Conservation (phyloP, 2,113 vertebrate species). For the Crotophaga sulcirostris region DNA sequence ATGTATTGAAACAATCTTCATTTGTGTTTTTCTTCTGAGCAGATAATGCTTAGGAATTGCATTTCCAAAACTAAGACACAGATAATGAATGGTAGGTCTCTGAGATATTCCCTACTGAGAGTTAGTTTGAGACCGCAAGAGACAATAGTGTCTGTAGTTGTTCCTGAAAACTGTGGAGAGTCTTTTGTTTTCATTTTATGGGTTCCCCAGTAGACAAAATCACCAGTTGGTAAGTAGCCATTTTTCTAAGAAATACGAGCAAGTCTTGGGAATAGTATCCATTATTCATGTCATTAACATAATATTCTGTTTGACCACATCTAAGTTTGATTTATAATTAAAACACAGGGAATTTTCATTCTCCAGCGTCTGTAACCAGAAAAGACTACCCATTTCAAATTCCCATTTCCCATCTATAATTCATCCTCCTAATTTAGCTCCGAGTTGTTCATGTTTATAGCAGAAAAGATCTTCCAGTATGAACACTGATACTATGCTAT, state of each 20-base stretch:
- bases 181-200: slow-evolving; percentile 53
- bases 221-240: slow-evolving; percentile 21
- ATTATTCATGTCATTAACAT: slow-evolving; percentile 56
- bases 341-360: slow-evolving; percentile 43
- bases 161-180: slow-evolving; percentile 52
- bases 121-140: slow-evolving; percentile 28
- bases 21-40: not conserved
- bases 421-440: slow-evolving; percentile 40
- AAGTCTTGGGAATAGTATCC: slow-evolving; percentile 42
- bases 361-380: slow-evolving; percentile 31
- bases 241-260: slow-evolving; percentile 59
- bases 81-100: slow-evolving; percentile 38
- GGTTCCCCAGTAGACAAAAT: slow-evolving; percentile 28
- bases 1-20: not conserved
- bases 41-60: not conserved
- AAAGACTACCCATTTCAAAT: slow-evolving; percentile 47
- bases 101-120: slow-evolving; percentile 9
- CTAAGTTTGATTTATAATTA: slow-evolving; percentile 61
- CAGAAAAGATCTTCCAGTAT: not conserved
- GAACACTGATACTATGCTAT: not conserved
- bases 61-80: slow-evolving; percentile 24
- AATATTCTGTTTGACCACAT: slow-evolving; percentile 55
- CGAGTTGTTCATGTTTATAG: slow-evolving; percentile 7
- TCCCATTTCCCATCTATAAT: slow-evolving; percentile 44
- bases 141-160: slow-evolving; percentile 38